A percentile compares a stretch with the other conserved stretches of the same genome.
These are phyloP conservation scores for Leptopilina drosophilae DNA, from an alignment of 2,888 invertebrate species.

Conservation along the genomic window DNA sequence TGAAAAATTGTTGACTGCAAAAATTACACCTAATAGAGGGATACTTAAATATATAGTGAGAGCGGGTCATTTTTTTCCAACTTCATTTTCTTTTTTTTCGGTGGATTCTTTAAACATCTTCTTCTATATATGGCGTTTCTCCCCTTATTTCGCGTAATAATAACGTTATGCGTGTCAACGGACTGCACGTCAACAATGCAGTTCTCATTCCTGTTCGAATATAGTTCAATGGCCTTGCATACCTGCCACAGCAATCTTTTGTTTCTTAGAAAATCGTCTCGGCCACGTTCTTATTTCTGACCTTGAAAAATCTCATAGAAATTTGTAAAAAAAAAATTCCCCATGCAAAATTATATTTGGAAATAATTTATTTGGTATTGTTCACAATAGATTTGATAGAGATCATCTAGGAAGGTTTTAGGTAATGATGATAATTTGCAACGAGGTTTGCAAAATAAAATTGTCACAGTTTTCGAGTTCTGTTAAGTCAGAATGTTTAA, in stretches of 20 bases:
- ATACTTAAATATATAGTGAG: background rate
- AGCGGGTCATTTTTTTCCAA: background rate
- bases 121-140: background rate
- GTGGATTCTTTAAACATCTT: background rate
- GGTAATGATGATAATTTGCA: too few relatives aligned
- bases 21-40: conserved; percentile 1
- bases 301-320: conserved; percentile 7
- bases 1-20: background rate
- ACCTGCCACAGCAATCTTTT: conserved; percentile 38
- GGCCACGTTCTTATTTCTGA: conserved; percentile 30
- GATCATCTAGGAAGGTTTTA: too few relatives aligned
- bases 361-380: too few relatives aligned
- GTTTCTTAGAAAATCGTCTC: conserved; percentile 39
- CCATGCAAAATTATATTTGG: background rate
- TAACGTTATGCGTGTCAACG: conserved; percentile 33
- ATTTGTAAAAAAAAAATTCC: background rate
- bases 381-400: too few relatives aligned
- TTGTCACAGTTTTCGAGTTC: too few relatives aligned
- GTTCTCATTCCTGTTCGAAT: conserved; percentile 34
- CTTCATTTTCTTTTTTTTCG: background rate
- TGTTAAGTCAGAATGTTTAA: too few relatives aligned
- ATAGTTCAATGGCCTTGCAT: conserved; percentile 39
- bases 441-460: too few relatives aligned
- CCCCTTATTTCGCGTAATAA: conserved; percentile 21
- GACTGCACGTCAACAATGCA: conserved; percentile 40